Evolutionary conservation across 1,140 invertebrate genomes (phyloP).

Genomic region (Apis laboriosa): DNA sequence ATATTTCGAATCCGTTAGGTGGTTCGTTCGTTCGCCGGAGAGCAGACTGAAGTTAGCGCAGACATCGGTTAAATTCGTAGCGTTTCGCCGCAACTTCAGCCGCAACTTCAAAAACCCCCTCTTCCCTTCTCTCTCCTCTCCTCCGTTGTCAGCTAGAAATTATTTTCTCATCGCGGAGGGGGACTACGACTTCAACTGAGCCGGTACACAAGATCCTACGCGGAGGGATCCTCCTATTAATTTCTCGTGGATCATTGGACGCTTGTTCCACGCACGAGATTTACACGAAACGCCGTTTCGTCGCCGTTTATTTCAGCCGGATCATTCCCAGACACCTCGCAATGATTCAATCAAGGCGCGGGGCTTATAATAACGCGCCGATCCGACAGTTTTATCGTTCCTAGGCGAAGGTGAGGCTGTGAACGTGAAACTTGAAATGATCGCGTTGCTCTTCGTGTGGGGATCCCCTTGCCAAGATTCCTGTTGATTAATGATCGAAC

Average conservation of each 20-base stretch:
- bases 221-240: not conserved
- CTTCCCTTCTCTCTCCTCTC: not conserved
- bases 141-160: too few relatives aligned
- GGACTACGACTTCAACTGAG: too few relatives aligned
- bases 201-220: too few relatives aligned
- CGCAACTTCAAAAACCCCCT: not conserved
- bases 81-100: constrained; percentile 45
- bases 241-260: not conserved
- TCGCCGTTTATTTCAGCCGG: constrained; percentile 36
- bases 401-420: constrained; percentile 11
- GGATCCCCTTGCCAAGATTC: constrained; percentile 35
- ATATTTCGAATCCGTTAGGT: constrained; percentile 60
- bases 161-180: too few relatives aligned
- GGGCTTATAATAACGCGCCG: not conserved
- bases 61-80: constrained; percentile 64
- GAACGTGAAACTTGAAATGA: constrained; percentile 42
- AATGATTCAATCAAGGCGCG: constrained; percentile 46
- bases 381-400: constrained; percentile 46
- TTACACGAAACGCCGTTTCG: not conserved
- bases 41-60: constrained; percentile 51
- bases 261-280: not conserved
- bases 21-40: constrained; percentile 40
- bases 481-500: constrained; percentile 43
- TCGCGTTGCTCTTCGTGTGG: constrained; percentile 32
- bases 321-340: constrained; percentile 14